These are phyloP conservation scores for Hydractinia symbiolongicarpus DNA, from an alignment of 30 jellyfish, hydroid and myxozoan species.

Conservation along the genomic window DNA sequence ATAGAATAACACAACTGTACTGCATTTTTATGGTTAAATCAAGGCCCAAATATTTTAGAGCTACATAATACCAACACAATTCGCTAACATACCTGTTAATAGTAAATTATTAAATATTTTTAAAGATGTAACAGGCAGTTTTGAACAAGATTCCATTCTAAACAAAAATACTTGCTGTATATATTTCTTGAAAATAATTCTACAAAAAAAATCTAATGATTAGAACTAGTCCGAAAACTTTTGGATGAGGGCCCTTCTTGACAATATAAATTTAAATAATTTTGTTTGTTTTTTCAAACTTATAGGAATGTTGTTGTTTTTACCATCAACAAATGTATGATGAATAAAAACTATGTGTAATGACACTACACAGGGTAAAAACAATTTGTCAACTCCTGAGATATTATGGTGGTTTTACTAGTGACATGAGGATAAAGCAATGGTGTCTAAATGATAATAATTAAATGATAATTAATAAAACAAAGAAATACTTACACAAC, in stretches of 20 bases:
- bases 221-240: not conserved
- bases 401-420: too few species aligned
- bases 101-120: not conserved
- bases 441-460: too few species aligned
- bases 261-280: too few species aligned
- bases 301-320: too few species aligned
- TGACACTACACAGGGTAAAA: too few species aligned
- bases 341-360: too few species aligned
- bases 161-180: not conserved
- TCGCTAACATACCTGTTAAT: constrained; percentile 1
- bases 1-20: not conserved
- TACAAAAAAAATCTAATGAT: not conserved
- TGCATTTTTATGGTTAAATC: not conserved
- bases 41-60: not conserved
- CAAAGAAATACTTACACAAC: not conserved
- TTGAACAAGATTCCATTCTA: not conserved
- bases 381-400: too few species aligned
- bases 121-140: constrained; percentile 17
- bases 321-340: too few species aligned
- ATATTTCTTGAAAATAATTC: too few species aligned
- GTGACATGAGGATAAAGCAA: too few species aligned
- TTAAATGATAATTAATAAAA: too few species aligned
- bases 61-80: not conserved
- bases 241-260: not conserved
- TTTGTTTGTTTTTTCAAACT: too few species aligned